Conservation (phyloP, 1,140 invertebrate genomes). For the Uloborus diversus region DNA sequence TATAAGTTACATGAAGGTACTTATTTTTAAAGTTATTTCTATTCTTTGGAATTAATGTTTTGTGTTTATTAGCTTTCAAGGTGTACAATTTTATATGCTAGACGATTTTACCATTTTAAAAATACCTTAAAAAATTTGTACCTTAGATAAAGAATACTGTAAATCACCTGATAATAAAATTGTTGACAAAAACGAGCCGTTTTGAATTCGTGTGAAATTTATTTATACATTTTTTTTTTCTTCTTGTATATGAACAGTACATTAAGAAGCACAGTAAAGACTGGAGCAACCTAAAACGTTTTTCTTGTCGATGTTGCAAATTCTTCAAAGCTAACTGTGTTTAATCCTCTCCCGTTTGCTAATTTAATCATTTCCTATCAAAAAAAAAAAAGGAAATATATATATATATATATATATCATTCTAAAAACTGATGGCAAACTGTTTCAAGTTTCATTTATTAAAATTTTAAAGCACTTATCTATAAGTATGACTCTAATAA, state of each 20-base stretch:
- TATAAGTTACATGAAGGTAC: too few relatives aligned
- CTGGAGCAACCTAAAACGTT: constrained; percentile 19
- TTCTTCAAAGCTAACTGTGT: neutral
- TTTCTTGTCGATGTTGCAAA: constrained; percentile 4
- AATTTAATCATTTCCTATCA: constrained; percentile 27
- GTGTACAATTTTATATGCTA: constrained; percentile 10
- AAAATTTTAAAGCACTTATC: too few relatives aligned
- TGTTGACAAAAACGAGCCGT: neutral
- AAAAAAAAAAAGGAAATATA: neutral
- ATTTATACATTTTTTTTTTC: too few relatives aligned
- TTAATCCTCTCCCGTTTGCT: neutral
- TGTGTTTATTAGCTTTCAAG: too few relatives aligned
- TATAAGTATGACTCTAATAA: too few relatives aligned
- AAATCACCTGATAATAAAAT: constrained; percentile 22
- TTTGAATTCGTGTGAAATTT: too few relatives aligned
- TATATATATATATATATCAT: too few relatives aligned
- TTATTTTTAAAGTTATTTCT: too few relatives aligned
- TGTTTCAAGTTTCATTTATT: too few relatives aligned
- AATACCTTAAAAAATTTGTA: neutral
- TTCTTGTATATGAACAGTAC: too few relatives aligned
- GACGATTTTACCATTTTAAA: constrained; percentile 2
- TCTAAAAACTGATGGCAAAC: too few relatives aligned
- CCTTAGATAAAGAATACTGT: neutral
- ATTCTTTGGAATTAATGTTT: neutral
- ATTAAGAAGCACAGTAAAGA: too few relatives aligned